Evolutionary conservation across 2,113 vertebrate species (phyloP), one percentile per base, ranked within the genome.

Genomic region (Falcunculus frontatus): DNA sequence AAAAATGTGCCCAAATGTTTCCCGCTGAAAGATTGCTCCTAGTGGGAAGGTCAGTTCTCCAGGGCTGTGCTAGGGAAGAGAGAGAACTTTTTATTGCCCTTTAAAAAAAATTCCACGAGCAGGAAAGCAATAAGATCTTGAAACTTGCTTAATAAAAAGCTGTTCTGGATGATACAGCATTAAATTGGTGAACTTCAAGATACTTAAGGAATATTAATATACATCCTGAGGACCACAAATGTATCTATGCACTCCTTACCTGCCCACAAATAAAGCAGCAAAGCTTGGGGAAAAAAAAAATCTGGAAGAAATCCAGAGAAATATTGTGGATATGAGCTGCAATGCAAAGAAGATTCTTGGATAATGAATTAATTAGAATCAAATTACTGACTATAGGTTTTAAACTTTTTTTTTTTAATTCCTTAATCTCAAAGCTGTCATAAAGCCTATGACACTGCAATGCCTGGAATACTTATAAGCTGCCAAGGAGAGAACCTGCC

Each of bases 341-440:
- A 55, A 37, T 26, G 21, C n/a, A 46, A 72, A 70, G 17, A 46
- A 60, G 6, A 87, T 27, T 29, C 29, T 50, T 27, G 60, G 50
- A 59, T 10, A 84, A 55, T 44, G 49, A 87, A 53, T 78, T 70
- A 69, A 60, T 77, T 73, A 55, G 60, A 56, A 70, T 76, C 80
- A 80, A 67, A 87, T 59, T 53, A 33, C 59, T 53, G 35, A 74
- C 63, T 35, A 55, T 9, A 77, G 33, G 84, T 22, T 68, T 77
- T 7, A 15, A 11, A 1, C 20, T 60, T 39, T n/a, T 21, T 29
- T 50, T 37, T 32, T 30, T 32, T 8, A 74, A 89, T 83, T 78
- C 64, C 81, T 96, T 75, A 87, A 73, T 73, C 94, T 73, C 41
- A 53, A 93, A 93, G 67, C 84, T 80, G 62, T 74, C 91, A 87